phyloP scores from a whole-genome alignment of 2,888 invertebrate species.

The Napeogenes inachia region DNA sequence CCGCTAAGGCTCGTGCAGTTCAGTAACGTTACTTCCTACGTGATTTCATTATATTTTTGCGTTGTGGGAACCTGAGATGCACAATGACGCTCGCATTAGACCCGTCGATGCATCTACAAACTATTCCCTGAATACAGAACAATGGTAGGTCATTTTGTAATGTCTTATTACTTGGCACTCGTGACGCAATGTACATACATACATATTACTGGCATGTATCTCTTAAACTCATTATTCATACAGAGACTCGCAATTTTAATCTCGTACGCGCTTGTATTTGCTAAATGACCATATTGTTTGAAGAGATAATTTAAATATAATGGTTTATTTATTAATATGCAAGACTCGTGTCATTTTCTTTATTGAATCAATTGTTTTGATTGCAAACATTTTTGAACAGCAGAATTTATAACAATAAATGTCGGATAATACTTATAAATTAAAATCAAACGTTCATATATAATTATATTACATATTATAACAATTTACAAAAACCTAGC shows the following conservation, averaged over 20 bases:
- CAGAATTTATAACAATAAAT: not conserved
- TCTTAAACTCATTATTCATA: constrained; percentile 57
- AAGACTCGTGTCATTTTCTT: constrained; percentile 1
- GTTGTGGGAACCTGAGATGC: constrained; percentile 60
- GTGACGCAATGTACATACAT: constrained; percentile 52
- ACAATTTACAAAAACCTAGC: constrained; percentile 10
- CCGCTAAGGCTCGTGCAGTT: constrained; percentile 20
- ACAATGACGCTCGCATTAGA: constrained; percentile 63
- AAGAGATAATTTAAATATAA: constrained; percentile 29
- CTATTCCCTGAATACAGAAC: constrained; percentile 72
- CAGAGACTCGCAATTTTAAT: constrained; percentile 49
- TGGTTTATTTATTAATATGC: constrained; percentile 18
- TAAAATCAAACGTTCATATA: constrained; percentile 11
- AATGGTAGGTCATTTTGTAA: constrained; percentile 75
- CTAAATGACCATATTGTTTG: constrained; percentile 30
- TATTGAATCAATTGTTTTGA: constrained; percentile 11
- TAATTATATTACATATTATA: constrained; percentile 16
- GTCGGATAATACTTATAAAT: constrained; percentile 8
- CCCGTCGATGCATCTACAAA: constrained; percentile 52
- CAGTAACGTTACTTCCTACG: constrained; percentile 44
- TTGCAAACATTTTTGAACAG: constrained; percentile 6
- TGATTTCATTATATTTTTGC: constrained; percentile 44
- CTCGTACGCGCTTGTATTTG: constrained; percentile 39
- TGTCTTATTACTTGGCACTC: constrained; percentile 65
- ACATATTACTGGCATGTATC: constrained; percentile 41